Conservation (phyloP, 2,888 invertebrate genomes). For the Drosophila limbata region DNA sequence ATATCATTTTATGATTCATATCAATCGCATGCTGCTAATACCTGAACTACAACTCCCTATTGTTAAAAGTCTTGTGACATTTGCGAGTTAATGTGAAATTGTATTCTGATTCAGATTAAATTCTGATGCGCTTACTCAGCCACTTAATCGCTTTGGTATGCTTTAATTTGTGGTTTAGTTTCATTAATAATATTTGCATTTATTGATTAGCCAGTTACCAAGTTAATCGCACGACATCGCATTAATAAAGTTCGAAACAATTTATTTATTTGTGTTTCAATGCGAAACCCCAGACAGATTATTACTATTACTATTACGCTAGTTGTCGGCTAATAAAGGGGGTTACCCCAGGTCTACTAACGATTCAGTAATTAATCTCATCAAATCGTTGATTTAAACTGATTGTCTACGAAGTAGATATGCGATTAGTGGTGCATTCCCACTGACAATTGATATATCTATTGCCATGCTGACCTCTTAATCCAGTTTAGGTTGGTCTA, state of each 20-base stretch:
- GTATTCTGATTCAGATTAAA: conserved; percentile 12
- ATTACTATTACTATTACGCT: conserved; percentile 11
- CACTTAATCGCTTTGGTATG: conserved; percentile 33
- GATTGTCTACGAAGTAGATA: not conserved
- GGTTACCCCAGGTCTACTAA: not conserved
- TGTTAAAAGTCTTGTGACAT: conserved; percentile 5
- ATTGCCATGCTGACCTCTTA: conserved; percentile 13
- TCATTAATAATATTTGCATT: conserved; percentile 11
- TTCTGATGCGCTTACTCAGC: conserved; percentile 39
- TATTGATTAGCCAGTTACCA: conserved; percentile 9
- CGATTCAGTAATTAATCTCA: conserved; percentile 15
- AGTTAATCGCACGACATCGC: conserved; percentile 12
- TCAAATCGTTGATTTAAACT: not conserved
- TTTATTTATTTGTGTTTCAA: not conserved
- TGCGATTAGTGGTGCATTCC: not conserved
- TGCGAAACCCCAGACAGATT: not conserved
- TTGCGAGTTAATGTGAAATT: conserved; percentile 3
- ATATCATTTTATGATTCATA: conserved; percentile 28
- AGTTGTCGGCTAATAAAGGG: not conserved
- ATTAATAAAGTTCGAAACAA: not conserved
- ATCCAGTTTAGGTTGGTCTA: conserved; percentile 3
- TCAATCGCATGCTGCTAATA: not conserved
- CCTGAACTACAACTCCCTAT: conserved; percentile 2
- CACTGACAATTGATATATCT: conserved; percentile 15
- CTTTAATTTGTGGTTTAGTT: conserved; percentile 31